Percentiles rank a stretch among this genome's conserved stretches.
Conservation (phyloP, 2,113 vertebrate genomes). For the Zosterops borbonicus region DNA sequence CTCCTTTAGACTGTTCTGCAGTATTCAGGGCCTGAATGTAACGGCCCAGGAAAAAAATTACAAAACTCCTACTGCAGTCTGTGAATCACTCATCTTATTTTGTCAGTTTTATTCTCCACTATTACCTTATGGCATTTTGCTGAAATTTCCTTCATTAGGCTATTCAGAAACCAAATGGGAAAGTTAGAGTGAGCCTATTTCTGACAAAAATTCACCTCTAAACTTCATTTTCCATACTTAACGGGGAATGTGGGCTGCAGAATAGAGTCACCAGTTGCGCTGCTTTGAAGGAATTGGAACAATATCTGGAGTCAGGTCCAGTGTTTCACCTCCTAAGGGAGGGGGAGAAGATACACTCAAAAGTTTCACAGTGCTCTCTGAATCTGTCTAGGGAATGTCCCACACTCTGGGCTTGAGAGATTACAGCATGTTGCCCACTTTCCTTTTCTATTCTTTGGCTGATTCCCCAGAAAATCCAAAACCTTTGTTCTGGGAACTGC, state of each 20-base stretch:
- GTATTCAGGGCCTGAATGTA: not conserved
- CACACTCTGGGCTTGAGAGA: not conserved
- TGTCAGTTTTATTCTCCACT: not conserved
- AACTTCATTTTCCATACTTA: not conserved
- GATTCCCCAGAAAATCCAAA: not conserved
- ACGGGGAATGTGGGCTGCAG: not conserved
- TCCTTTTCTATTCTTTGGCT: not conserved
- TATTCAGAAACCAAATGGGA: not conserved
- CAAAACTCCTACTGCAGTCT: not conserved
- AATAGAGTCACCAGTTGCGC: not conserved
- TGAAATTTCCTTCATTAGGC: not conserved
- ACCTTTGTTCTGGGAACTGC: not conserved
- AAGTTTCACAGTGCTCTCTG: not conserved
- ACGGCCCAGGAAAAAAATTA: not conserved
- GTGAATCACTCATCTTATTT: slow-evolving; percentile 21
- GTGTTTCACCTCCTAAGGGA: not conserved
- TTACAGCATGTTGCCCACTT: not conserved
- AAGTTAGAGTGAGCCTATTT: not conserved
- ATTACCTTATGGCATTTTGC: not conserved
- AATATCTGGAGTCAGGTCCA: not conserved
- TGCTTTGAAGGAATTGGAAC: not conserved
- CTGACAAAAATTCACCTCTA: not conserved
- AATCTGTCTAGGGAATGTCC: not conserved
- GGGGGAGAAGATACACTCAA: not conserved
- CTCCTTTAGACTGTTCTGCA: not conserved